Base-by-base conservation (phyloP, 2,888 invertebrate species). In the Drosophila pegasa region DNA sequence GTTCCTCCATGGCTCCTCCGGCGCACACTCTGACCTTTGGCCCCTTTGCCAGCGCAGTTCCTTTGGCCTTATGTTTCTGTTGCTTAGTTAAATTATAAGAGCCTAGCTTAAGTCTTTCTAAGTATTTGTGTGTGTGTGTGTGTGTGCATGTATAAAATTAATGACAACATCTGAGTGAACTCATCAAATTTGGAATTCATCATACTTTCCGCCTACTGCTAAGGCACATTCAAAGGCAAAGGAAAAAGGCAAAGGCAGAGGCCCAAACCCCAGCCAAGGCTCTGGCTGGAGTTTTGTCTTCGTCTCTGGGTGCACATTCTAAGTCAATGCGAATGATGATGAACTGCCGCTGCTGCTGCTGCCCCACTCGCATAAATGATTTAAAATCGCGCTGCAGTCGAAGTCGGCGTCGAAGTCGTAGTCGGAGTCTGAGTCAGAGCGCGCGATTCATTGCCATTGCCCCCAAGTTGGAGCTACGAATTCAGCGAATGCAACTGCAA, bases 101-200 rank as follows among this genome's bases (percentile, higher is more conserved):
- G 61, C 18, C 70, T 76, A 81, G 79, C 67, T 59, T 27, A 58
- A 54, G 12, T 29, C 45, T 47, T 52, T 18, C 1, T 9, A 27
- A 16, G 3, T 27, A 18, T 54, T 38, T 43, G 33, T 31, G 18
- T 47, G 22, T 20, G n/a, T 45, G 10, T 54, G 20, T 31, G 55
- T 61, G 22, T 51, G 22, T 31, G 50, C 60, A 35, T 78, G 79
- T 83, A 73, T 77, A 87, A 85, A 84, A 87, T 87, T 88, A 87
- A 87, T 87, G 86, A 85, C 86, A 88, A 87, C 76, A 87, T 82
- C 85, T 87, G 88, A 88, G 88, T 87, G 86, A 87, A 87, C 88
- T 88, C 88, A 87, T 87, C 86, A 87, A 87, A 87, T 88, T 88
- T 72, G 87, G 88, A 87, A 87, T 87, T 87, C 87, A 87, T 87